Conservation (phyloP, 1,140 invertebrate genomes). For the Dryas iulia region DNA sequence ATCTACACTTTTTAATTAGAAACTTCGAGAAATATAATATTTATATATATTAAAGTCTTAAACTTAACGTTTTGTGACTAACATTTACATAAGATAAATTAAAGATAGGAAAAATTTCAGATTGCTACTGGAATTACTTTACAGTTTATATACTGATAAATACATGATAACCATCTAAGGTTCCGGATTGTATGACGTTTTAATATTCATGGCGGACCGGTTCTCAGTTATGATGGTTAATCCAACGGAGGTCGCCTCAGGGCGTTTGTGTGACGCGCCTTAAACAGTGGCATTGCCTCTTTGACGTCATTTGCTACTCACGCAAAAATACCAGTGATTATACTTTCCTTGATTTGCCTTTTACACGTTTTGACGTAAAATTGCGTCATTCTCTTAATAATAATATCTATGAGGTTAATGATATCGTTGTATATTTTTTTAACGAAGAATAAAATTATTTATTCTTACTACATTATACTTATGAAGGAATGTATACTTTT, state of each 20-base stretch:
- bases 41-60: not conserved
- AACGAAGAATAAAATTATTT: too few relatives aligned
- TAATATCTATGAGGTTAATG: not conserved
- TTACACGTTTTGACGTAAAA: not conserved
- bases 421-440: not conserved
- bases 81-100: not conserved
- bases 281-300: constrained; percentile 6
- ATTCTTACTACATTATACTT: too few relatives aligned
- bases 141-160: constrained; percentile 12
- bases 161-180: constrained; percentile 21
- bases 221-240: constrained; percentile 16
- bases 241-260: constrained; percentile 14
- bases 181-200: constrained; percentile 25
- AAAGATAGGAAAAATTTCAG: not conserved
- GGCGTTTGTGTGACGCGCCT: constrained; percentile 12
- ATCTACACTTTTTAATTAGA: too few relatives aligned
- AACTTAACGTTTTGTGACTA: not conserved
- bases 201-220: constrained; percentile 20
- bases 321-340: constrained; percentile 12
- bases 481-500: too few relatives aligned
- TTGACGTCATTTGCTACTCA: constrained; percentile 24
- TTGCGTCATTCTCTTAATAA: not conserved
- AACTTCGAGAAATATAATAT: too few relatives aligned
- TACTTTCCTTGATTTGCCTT: constrained; percentile 4
- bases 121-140: constrained; percentile 15